Conservation (phyloP, 2,113 vertebrate genomes). For the Anguilla japonica region DNA sequence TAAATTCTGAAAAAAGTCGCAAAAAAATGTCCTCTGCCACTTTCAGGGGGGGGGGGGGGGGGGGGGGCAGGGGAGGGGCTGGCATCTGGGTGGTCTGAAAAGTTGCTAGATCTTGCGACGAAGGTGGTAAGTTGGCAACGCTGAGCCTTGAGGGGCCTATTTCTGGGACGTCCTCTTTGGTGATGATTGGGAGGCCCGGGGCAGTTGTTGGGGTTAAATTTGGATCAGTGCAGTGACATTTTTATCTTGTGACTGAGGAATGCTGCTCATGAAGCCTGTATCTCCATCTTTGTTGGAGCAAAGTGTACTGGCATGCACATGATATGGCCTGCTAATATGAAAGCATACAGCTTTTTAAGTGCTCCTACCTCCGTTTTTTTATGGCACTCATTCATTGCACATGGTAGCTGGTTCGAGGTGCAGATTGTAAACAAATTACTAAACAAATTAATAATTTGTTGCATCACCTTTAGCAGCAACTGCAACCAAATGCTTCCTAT, state of each 20-base stretch:
- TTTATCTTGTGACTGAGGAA: conserved; percentile 3
- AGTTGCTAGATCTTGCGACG: not conserved
- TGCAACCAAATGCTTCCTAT: too few species aligned
- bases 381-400: not conserved
- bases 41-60: too few species aligned
- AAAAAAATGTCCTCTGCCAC: too few species aligned
- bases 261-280: not conserved
- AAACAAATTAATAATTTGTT: too few species aligned
- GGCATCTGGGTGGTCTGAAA: too few species aligned
- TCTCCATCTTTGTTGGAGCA: not conserved
- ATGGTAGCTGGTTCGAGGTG: too few species aligned
- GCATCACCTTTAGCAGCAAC: too few species aligned
- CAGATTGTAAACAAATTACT: too few species aligned
- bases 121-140: not conserved
- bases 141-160: not conserved
- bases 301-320: not conserved
- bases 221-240: not conserved
- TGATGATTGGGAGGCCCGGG: not conserved
- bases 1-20: too few species aligned
- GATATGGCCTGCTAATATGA: not conserved
- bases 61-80: too few species aligned
- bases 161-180: not conserved
- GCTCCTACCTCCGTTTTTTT: not conserved
- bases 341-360: not conserved
- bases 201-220: conserved; percentile 16